Conservation (phyloP, 2,888 invertebrate genomes). For the Gastracanthus pulcherrimus region DNA sequence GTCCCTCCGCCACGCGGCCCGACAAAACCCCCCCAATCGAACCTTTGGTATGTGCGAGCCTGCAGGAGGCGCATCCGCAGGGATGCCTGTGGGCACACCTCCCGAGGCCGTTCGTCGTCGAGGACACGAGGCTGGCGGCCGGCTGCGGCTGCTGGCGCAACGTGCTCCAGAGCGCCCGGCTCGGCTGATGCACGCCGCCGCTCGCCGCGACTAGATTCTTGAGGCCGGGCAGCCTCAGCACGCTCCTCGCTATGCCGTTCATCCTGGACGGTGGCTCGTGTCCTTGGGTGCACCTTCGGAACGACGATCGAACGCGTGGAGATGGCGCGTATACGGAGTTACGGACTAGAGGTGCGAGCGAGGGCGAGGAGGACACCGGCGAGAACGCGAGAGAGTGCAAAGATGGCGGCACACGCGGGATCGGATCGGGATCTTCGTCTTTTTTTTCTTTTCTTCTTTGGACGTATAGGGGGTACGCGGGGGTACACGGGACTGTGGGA, state of each 20-base stretch:
- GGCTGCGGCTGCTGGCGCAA: neutral
- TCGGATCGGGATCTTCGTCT: too few relatives aligned
- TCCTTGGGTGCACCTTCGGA: neutral
- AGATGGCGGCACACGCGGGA: constrained; percentile 21
- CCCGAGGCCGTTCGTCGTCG: neutral
- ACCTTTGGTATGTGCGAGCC: constrained; percentile 86
- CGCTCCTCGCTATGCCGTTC: constrained; percentile 53
- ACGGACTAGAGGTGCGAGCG: neutral
- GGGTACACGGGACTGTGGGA: neutral
- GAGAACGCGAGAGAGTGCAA: constrained; percentile 23
- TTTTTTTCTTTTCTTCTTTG: too few relatives aligned
- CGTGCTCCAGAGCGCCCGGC: constrained; percentile 16
- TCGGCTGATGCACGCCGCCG: neutral
- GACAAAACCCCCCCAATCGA: too few relatives aligned
- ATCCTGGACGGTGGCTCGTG: neutral
- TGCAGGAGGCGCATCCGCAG: constrained; percentile 85
- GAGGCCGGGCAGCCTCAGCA: constrained; percentile 40
- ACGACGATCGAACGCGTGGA: constrained; percentile 23
- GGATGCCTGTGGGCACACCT: constrained; percentile 67
- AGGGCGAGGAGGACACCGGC: too few relatives aligned
- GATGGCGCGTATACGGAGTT: neutral
- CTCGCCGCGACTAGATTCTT: constrained; percentile 22
- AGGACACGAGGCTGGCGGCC: constrained; percentile 11
- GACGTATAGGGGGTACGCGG: too few relatives aligned
- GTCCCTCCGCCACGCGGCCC: too few relatives aligned